phyloP scores from a whole-genome alignment of 2,888 invertebrate species.

The Hypselothyrea guttata region DNA sequence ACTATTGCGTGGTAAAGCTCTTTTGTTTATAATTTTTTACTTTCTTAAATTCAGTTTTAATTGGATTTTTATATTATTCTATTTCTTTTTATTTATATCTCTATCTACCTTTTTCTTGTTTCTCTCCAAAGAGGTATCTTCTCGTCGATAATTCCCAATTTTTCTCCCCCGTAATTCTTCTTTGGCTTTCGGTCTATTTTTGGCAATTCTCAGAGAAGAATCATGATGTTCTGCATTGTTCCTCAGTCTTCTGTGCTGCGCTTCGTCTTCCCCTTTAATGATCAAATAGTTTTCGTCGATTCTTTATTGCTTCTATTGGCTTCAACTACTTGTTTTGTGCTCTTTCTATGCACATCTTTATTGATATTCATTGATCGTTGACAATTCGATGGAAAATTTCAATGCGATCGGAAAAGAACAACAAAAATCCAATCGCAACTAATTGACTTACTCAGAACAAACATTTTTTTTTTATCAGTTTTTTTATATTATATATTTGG shows the following conservation, averaged over 20 bases:
- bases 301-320: slow-evolving; percentile 18
- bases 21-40: slow-evolving; percentile 2
- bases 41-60: slow-evolving; percentile 2
- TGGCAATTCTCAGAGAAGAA: slow-evolving; percentile 31
- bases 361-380: slow-evolving; percentile 61
- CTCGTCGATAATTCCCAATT: no score
- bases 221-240: neutral
- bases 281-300: slow-evolving; percentile 19
- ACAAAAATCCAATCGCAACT: slow-evolving; percentile 16
- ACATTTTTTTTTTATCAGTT: slow-evolving; percentile 20
- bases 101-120: slow-evolving; percentile 5
- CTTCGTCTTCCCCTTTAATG: neutral
- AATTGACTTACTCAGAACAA: slow-evolving; percentile 63
- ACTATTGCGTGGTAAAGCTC: no score
- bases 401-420: slow-evolving; percentile 16
- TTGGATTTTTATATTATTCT: slow-evolving; percentile 2
- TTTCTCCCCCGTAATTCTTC: no score
- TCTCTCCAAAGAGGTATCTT: no score
- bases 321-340: slow-evolving; percentile 27
- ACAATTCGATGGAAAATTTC: slow-evolving; percentile 54
- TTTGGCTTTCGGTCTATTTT: no score
- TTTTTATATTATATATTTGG: slow-evolving; percentile 18
- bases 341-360: slow-evolving; percentile 24
- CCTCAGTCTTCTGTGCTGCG: neutral
- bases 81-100: neutral